Evolutionary conservation across 2,888 invertebrate species (phyloP), one percentile per base, ranked within the genome.

Genomic region (Meteorus colon): DNA sequence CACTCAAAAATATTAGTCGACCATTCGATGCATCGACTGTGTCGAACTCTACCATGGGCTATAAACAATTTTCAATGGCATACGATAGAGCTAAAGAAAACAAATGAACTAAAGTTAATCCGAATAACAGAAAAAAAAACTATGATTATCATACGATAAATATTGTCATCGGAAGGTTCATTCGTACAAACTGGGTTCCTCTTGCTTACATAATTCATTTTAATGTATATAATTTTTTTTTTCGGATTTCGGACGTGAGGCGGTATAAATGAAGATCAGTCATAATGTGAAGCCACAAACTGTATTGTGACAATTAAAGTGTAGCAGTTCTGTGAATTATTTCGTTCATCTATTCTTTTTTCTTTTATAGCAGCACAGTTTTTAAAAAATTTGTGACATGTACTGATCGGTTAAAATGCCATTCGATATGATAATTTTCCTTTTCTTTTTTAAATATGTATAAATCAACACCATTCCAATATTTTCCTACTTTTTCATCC

Each of bases 341-440:
- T 19, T 65, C 19, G 19, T 41, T 65, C 63, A 63, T 19, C 24
- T 55, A 55, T 19, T 55, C 10, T n/a, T 16, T 48, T 48, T 48
- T 31, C 31, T 31, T 4, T 31, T n/a, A 6, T 41, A 65, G 8
- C 41, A 24, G 31, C 12, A 41, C 41, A 41, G n/a, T 27, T 41
- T 59, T 27, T 66, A 78, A 78, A 78, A 79, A 80, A 69, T 45
- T 45, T 59, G 81, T 73, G 75, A 77, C 77, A 77, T 60, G 60
- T 72, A 77, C 41, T 12, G 12, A 12, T 41, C 8, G 2, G 3
- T 80, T 79, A 79, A 82, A 80, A 82, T 79, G 80, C 81, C 82
- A 81, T 81, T 79, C 31, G 75, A 79, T 79, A 77, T 66, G 5
- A 55, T 19, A 0, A 73, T 67, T 78, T 41, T 75, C 62, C 31